These are phyloP conservation scores for Hermaeophaga mercurialis DNA, from an alignment of 2,888 invertebrate genomes.

Conservation along the genomic window DNA sequence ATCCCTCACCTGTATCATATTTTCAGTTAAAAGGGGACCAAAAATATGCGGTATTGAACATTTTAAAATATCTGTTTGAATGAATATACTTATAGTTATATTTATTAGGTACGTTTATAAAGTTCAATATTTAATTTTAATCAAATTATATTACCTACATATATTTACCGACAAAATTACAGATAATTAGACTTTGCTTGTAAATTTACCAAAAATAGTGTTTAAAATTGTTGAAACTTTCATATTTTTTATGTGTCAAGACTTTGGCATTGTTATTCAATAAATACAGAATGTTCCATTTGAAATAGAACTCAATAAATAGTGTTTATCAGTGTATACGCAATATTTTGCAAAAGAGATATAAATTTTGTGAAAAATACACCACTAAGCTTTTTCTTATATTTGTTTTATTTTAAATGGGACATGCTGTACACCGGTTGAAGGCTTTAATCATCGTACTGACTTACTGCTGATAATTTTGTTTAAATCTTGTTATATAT, in stretches of 20 bases:
- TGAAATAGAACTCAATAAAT: not conserved
- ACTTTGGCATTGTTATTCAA: conserved; percentile 41
- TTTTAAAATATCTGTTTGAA: not conserved
- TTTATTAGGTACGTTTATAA: no score
- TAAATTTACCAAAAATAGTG: conserved; percentile 35
- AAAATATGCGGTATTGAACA: conserved; percentile 3
- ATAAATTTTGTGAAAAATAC: not conserved
- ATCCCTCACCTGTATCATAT: conserved; percentile 11
- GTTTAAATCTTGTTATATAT: conserved; percentile 39
- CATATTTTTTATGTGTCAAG: conserved; percentile 38
- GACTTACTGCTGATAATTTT: conserved; percentile 42
- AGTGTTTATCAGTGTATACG: not conserved
- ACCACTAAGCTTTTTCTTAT: not conserved
- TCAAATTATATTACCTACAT: no score
- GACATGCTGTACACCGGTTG: conserved; percentile 31
- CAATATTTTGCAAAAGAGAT: not conserved
- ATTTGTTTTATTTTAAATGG: not conserved
- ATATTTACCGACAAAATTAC: not conserved
- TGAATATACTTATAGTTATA: not conserved
- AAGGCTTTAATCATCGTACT: conserved; percentile 44
- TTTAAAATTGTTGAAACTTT: conserved; percentile 35
- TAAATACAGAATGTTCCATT: conserved; percentile 15
- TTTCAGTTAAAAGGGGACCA: conserved; percentile 11
- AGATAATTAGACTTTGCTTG: conserved; percentile 21
- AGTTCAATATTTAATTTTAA: not conserved